Evolutionary conservation across 2,113 vertebrate genomes (phyloP), one percentile per base, ranked within the genome.

Genomic region (Chaetodon auriga): DNA sequence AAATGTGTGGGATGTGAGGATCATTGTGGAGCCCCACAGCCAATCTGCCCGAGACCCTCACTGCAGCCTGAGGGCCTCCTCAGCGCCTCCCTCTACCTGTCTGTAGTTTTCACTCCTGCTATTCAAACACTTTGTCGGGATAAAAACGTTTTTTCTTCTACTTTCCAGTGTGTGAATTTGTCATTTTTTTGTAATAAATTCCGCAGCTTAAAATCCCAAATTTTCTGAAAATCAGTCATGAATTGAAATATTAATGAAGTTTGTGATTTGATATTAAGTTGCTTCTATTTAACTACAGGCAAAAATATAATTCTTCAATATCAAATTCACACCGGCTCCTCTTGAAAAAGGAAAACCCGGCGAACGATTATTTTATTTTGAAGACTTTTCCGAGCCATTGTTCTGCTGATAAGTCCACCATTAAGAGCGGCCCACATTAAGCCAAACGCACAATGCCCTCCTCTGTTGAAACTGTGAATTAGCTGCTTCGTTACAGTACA

Each of bases 1-100:
- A 84, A 88, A 85, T 78, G 88, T 86, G 92, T 90, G 85, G 89
- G 89, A 86, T 92, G 89, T 75, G 65, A 85, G 79, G 78, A 77
- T 80, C 35, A 30, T 78, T 80, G 75, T 76, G 75, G 68, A 86
- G 82, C 87, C 88, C 81, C 64, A 61, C 64, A 90, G 87, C 75
- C 89, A 87, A 80, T 90, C 88, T 89, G 76, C 78, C 74, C 68
- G 82, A 84, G 72, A 84, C 82, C 88, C 83, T 80, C 81, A 77
- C 77, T 68, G 73, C 64, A 84, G 89, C 91, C 91, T 68, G 74
- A 90, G 88, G 90, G 84, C 80, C 75, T 85, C 85, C 84, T 91
- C 57, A 57, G 81, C 73, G 78, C 72, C 60, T 41, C 82, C 79
- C 85, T 86, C 80, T 70, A 80, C 78, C 87, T 85, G 80, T 82